Evolutionary conservation across 2,888 invertebrate genomes (phyloP), one percentile per base, ranked within the genome.

Genomic region (Tinea trinotella): DNA sequence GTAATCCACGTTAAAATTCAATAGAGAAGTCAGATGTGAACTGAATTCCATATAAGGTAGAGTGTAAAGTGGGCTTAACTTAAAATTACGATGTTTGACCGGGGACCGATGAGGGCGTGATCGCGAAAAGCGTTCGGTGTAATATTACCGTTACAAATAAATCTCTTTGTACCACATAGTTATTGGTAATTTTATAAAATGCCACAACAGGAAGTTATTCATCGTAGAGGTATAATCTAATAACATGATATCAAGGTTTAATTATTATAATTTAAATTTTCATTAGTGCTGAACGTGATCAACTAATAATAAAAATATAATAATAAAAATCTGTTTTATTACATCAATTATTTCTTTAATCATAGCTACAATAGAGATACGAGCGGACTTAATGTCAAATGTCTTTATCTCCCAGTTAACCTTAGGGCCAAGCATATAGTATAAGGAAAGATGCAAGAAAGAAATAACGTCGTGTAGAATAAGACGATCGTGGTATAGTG

Each of bases 71-170:
- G 13, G 40, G 1, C 40, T 40, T 40, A n/a, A 40, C 61, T 59
- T 62, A 62, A 64, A 68, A 64, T 67, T 56, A 58, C 58, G 54
- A 64, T 65, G 63, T 64, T 64, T 60, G 40, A 22, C 19, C 53
- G 36, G 2, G 22, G 20, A 12, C 19, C 20, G 20, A 22, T 13
- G 22, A 7, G 40, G 53, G 53, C 53, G 53, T 53, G 53, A 53
- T 40, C 40, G 40, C 53, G 53, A 53, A 53, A 53, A 40, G 15
- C 18, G 53, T 40, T 53, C 22, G 13, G 53, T 24, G 24, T 50
- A 22, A 50, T 12, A 18, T 22, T 24, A 50, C 50, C 22, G 50
- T 50, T 50, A 50, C 20, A 6, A n/a, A 50, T 50, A 50, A 50
- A 24, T 50, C 50, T 46, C 17, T 5, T 18, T 13, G 40, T 3